phyloP scores from a whole-genome alignment of 2,113 vertebrate species.

The human region DNA sequence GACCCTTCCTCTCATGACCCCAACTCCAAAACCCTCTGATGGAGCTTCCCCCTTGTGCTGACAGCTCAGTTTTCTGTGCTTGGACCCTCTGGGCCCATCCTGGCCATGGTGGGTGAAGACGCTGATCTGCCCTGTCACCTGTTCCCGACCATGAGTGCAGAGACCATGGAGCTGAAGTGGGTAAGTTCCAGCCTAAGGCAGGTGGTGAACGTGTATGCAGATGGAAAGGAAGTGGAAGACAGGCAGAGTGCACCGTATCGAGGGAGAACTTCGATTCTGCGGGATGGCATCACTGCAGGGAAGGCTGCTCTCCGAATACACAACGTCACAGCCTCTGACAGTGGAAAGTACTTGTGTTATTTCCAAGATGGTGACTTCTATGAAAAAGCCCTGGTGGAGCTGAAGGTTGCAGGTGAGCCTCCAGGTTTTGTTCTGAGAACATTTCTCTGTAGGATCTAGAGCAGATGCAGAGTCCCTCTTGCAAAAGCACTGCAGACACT shows the following conservation, averaged over 20 bases:
- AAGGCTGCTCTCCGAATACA: neutral
- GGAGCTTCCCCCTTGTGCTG: too few species aligned
- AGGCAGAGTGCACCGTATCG: neutral
- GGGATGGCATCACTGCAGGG: neutral
- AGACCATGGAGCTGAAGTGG: conserved; percentile 23
- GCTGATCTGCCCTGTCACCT: conserved; percentile 34
- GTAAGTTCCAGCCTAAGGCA: neutral
- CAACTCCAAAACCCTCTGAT: neutral
- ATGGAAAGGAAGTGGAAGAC: neutral
- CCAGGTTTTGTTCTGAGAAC: neutral
- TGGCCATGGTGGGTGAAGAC: neutral
- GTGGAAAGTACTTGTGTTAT: conserved; percentile 8
- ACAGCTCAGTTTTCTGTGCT: conserved; percentile 22
- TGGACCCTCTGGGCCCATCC: neutral
- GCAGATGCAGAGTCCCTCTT: neutral
- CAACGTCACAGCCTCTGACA: neutral
- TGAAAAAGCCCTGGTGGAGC: neutral
- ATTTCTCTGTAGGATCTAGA: rapidly evolving
- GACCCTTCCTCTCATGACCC: too few species aligned
- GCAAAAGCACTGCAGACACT: neutral
- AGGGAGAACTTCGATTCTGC: neutral
- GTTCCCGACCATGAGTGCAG: neutral
- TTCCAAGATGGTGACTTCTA: neutral
- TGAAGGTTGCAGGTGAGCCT: conserved; percentile 35
- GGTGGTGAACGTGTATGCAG: neutral